Conservation (phyloP, 2,888 invertebrate species). For the Acanthosepion pharaonis region DNA sequence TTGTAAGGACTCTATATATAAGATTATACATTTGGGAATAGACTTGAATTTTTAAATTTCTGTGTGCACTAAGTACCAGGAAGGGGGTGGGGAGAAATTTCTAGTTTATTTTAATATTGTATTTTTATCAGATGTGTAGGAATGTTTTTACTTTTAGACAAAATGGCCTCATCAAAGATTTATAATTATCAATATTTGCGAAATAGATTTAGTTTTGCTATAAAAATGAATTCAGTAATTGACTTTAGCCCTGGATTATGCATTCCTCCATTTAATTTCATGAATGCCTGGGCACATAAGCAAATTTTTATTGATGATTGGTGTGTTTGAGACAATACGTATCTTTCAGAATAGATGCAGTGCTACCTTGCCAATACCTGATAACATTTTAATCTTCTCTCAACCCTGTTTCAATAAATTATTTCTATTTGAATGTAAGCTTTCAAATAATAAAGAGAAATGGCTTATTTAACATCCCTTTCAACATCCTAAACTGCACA, state of each 20-base stretch:
- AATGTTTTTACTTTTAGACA: background rate
- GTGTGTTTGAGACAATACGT: background rate
- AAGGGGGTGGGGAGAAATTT: background rate
- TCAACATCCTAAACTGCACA: background rate
- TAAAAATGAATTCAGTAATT: background rate
- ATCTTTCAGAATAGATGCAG: background rate
- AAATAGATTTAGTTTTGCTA: background rate
- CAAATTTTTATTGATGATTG: background rate
- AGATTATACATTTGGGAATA: background rate
- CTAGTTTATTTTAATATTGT: background rate
- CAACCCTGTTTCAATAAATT: too few relatives aligned
- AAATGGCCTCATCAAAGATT: background rate
- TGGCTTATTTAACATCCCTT: background rate
- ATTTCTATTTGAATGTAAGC: background rate
- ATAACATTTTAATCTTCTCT: background rate
- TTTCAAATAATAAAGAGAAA: background rate
- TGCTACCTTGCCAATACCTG: background rate
- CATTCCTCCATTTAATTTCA: background rate
- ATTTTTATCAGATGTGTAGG: background rate
- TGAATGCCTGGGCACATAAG: background rate
- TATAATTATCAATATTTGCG: too few relatives aligned
- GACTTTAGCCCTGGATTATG: background rate
- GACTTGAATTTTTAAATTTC: background rate
- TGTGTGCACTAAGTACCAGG: background rate
- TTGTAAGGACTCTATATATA: background rate